Base-by-base conservation (phyloP, 2,113 vertebrate genomes). In the Cyprinodon variegatus region DNA sequence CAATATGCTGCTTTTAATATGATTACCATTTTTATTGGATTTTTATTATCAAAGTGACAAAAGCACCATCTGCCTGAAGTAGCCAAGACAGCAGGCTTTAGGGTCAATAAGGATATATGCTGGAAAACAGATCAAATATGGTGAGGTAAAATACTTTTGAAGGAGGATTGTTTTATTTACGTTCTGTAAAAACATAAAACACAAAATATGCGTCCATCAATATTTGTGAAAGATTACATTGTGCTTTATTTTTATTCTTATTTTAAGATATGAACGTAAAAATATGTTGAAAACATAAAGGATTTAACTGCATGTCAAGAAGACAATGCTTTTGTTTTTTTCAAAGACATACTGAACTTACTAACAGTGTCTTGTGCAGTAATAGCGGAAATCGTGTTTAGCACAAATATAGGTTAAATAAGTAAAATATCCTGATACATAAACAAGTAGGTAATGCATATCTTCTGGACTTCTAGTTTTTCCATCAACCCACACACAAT, bases 1-100 rank as follows among this genome's bases (percentile, higher is more conserved):
- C 89, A 83, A 84, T 87, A 73, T 84, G 74, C 46, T 83, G 83
- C 88, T 83, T 94, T 94, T 93, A 86, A 90, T 93, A 93, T 91
- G 91, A 95, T 95, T 94, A 95, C 90, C 94, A 94, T 95, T 91
- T 95, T 94, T 94, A 95, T 95, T 95, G 93, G 94, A 95, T 95
- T 94, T 95, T 94, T 94, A 94, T 94, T 95, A 89, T 92, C 85
- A 76, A 85, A 53, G 83, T 83, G 87, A 95, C 91, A 94, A 95
- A 94, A 85, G 90, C 72, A 77, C 92, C 94, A 95, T 94, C 94
- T 95, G 94, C 91, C 90, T 85, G 72, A 77, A 87, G 83, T 87
- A 80, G 89, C 88, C 80, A 91, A 87, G 77, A 77, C 89, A 83
- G 79, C 74, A 50, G 82, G 86, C 87, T 82, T 85, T 59, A 71